Evolutionary conservation across 2,113 vertebrate species (phyloP), one percentile per base, ranked within the genome.

Genomic region (Maccullochella peelii): DNA sequence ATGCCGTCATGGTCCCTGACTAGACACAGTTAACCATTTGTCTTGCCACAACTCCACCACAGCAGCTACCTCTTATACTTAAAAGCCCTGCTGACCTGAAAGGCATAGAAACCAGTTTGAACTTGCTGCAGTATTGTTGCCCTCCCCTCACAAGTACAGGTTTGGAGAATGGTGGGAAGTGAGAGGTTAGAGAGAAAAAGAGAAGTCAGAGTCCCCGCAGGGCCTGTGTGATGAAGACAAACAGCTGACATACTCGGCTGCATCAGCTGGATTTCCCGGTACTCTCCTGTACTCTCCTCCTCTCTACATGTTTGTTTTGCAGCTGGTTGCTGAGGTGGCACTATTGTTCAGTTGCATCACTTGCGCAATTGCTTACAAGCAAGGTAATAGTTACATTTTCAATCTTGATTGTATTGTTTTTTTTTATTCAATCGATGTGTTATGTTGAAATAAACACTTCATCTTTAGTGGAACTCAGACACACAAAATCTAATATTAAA

Each of bases 71-170:
- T 76, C 73, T 84, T 47, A 73, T 33, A 63, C 90, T 92, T 79
- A 40, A 86, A 89, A 85, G 83, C 69, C 40, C 59, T 1, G 70
- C 75, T 50, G 80, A 80, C 68, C 79, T 63, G 84, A 91, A 94
- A 80, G 74, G 94, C 93, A 27, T 50, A 79, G 81, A 85, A 78
- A 88, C 93, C 90, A 84, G 93, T 95, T 90, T 89, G 91, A 95
- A 94, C 93, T 86, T 93, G 93, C 91, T 52, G 52, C 69, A 9
- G 67, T 11, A 0, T 49, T 20, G 50, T 52, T 57, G 10, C 71
- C 77, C 79, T 75, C 77, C 86, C 79, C 54, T 79, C 79, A 74
- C 80, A 90, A 89, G 80, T 79, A 76, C 86, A 91, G 84, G 89
- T 89, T 89, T 82, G 79, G 80, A 82, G 71, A 73, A 70, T 10